phyloP scores from a whole-genome alignment of 2,888 invertebrate species.

The Drosophila percnosoma region DNA sequence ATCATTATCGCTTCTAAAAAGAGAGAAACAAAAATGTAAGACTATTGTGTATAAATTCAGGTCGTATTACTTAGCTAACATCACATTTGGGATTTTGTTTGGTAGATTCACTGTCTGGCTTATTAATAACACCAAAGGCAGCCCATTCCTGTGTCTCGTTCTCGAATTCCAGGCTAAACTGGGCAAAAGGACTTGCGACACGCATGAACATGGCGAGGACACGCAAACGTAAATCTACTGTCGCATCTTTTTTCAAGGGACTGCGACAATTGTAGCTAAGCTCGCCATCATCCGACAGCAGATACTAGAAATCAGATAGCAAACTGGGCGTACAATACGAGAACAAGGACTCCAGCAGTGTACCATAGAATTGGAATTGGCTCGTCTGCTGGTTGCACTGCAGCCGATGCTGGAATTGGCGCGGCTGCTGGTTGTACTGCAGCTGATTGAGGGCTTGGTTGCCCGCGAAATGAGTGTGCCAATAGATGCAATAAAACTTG shows the following conservation, averaged over 20 bases:
- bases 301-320: conserved; percentile 34
- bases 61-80: conserved; percentile 23
- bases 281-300: conserved; percentile 47
- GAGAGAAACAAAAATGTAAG: conserved; percentile 28
- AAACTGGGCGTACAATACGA: conserved; percentile 32
- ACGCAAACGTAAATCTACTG: conserved; percentile 45
- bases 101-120: neutral
- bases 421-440: no score
- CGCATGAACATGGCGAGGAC: conserved; percentile 53
- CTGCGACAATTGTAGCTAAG: conserved; percentile 38
- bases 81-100: conserved; percentile 28
- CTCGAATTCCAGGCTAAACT: conserved; percentile 45
- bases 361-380: conserved; percentile 31
- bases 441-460: no score
- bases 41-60: conserved; percentile 21
- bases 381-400: neutral
- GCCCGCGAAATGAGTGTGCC: no score
- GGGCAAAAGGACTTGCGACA: conserved; percentile 42
- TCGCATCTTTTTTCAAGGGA: neutral
- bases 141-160: conserved; percentile 50
- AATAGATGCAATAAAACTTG: no score
- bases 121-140: conserved; percentile 25
- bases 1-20: conserved; percentile 52
- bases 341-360: conserved; percentile 47
- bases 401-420: no score